A percentile compares a stretch with the other conserved stretches of the same genome.
Evolutionary conservation across 64 coral and sea anemone genomes (phyloP).

Genomic region (Porites lutea): DNA sequence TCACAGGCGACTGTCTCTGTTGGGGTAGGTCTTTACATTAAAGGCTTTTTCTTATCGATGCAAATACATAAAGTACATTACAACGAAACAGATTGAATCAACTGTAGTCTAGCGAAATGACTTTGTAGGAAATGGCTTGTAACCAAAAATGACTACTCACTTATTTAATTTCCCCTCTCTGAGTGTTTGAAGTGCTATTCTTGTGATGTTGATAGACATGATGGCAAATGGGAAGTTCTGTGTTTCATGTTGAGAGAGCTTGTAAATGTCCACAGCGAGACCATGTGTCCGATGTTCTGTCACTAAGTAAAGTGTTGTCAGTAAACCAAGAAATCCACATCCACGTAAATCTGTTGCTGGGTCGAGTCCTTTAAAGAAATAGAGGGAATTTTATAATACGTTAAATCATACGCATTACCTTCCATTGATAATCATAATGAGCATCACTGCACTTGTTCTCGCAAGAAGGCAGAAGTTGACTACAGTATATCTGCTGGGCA

Average conservation of each 20-base stretch:
- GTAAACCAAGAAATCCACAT: conserved; percentile 92
- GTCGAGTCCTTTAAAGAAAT: conserved; percentile 72
- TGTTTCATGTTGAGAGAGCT: conserved; percentile 96
- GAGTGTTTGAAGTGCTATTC: conserved; percentile 95
- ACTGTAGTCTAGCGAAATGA: too few relatives aligned
- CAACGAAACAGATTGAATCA: too few relatives aligned
- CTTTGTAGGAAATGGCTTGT: not conserved
- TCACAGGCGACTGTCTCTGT: too few relatives aligned
- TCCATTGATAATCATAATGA: too few relatives aligned
- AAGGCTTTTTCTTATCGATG: too few relatives aligned
- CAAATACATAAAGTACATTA: too few relatives aligned
- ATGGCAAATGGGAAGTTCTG: conserved; percentile 98
- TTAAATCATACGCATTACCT: too few relatives aligned
- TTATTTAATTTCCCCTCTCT: conserved; percentile 93
- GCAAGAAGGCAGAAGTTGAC: too few relatives aligned
- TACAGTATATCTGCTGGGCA: too few relatives aligned
- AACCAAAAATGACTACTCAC: conserved; percentile 39
- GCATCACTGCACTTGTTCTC: too few relatives aligned
- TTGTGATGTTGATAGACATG: conserved; percentile 99
- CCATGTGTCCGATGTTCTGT: conserved; percentile 81
- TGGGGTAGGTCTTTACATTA: too few relatives aligned
- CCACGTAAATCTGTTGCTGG: conserved; percentile 95
- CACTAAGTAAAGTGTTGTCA: conserved; percentile 84
- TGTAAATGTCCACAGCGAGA: conserved; percentile 93
- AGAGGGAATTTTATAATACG: not conserved